Base-by-base conservation (phyloP, 2,888 invertebrate genomes). In the Desoria tigrina region DNA sequence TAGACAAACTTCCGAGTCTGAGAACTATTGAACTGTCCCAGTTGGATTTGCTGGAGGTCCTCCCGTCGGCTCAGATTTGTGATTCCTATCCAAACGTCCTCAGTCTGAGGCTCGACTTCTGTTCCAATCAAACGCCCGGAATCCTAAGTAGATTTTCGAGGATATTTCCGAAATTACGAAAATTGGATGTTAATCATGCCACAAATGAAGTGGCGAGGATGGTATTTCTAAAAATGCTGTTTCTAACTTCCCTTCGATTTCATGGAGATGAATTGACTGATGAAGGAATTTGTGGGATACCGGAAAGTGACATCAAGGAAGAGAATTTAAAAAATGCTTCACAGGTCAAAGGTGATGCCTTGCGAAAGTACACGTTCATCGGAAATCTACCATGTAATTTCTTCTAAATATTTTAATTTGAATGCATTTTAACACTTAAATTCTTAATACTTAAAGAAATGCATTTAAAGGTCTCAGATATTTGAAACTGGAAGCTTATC, bases 211-310 rank as follows among this genome's bases (percentile, higher is more conserved):
- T 42, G n/a, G 37, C 24, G 14, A 42, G 28, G 27, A 58, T 58
- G 58, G 24, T 58, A 3, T 58, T 58, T 58, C 37, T 45, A 27
- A 58, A 45, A 27, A 58, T 58, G 58, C 11, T 27, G 16, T 21
- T 4, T 11, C 49, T 58, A 3, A 45, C 24, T n/a, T 16, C 11
- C 24, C 42, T 58, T 9, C 32, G 49, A 26, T 24, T 58, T 16
- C 58, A 45, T n/a, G 58, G 58, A n/a, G 58, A 58, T 58, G 58
- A 58, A 4, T 27, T 58, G 11, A 58, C 58, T 7, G 58, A 58
- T 58, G 45, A 58, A 27, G 58, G 45, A 27, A 45, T 58, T 3
- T 37, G 39, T 58, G 58, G 58, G n/a, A 58, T 58, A 6, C 27
- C 58, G 24, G 26, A 24, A 3, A 27, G 26, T 2, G 14, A n/a